phyloP scores from a whole-genome alignment of 2,797 vertebrate genomes.

The Valencia hispanica region DNA sequence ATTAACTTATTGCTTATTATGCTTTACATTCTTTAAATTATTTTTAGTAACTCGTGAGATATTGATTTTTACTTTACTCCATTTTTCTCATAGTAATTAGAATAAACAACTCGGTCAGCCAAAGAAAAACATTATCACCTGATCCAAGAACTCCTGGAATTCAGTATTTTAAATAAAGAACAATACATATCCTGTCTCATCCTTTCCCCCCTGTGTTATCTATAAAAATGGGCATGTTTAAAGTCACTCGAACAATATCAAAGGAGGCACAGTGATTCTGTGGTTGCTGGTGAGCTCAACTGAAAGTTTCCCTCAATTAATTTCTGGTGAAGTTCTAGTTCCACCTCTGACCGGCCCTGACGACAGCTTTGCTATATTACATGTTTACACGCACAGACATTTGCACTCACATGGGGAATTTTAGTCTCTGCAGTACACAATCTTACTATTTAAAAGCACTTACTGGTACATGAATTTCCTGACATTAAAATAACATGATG shows the following conservation, averaged over 20 bases:
- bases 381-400: not conserved
- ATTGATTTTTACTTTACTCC: not conserved
- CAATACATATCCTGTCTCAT: not conserved
- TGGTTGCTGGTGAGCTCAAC: not conserved
- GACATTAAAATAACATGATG: no score
- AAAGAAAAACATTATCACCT: not conserved
- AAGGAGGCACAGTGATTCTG: not conserved
- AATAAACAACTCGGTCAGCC: not conserved
- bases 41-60: not conserved
- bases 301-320: not conserved
- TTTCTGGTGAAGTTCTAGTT: not conserved
- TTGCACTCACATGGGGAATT: not conserved
- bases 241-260: not conserved
- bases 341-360: not conserved
- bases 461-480: not conserved
- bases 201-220: not conserved
- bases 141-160: not conserved
- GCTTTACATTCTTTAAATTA: not conserved
- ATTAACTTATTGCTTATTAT: not conserved
- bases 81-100: not conserved
- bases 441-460: not conserved
- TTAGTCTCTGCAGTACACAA: not conserved
- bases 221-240: no score
- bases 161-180: not conserved
- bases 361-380: not conserved